Conservation (phyloP, 64 coral and sea anemone genomes). For the Porites australiensis region DNA sequence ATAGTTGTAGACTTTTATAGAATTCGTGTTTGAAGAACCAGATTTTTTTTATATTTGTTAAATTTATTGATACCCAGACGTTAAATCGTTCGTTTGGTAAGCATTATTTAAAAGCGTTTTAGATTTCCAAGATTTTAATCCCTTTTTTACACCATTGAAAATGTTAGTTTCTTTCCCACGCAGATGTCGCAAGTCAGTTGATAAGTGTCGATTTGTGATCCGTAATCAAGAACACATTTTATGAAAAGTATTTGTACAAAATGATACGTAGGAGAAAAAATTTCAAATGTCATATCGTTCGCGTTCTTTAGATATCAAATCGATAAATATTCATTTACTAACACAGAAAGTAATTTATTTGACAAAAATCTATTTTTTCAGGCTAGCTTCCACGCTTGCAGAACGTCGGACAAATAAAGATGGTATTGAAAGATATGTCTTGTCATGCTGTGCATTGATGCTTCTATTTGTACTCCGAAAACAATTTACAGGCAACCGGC, state of each 20-base stretch:
- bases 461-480: conserved; percentile 26
- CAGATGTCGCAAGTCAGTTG: conserved; percentile 1
- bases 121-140: not conserved
- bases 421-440: conserved; percentile 29
- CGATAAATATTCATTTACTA: not conserved
- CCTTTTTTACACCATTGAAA: not conserved
- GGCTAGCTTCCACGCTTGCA: conserved; percentile 25
- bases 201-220: not conserved
- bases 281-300: not conserved
- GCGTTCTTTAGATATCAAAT: not conserved
- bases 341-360: conserved; percentile 44
- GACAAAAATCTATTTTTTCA: conserved; percentile 33
- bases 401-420: conserved; percentile 35
- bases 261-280: not conserved
- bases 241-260: conserved; percentile 21
- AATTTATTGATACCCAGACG: conserved; percentile 22
- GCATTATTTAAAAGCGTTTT: conserved; percentile 26
- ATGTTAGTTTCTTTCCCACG: not conserved
- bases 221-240: conserved; percentile 32
- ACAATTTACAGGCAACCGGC: not conserved
- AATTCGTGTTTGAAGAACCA: not conserved
- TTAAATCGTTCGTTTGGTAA: conserved; percentile 15
- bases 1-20: not conserved
- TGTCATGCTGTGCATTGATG: not conserved
- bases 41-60: not conserved